These are phyloP conservation scores for Antheraea assamensis DNA, from an alignment of 2,888 invertebrate genomes.

Conservation along the genomic window DNA sequence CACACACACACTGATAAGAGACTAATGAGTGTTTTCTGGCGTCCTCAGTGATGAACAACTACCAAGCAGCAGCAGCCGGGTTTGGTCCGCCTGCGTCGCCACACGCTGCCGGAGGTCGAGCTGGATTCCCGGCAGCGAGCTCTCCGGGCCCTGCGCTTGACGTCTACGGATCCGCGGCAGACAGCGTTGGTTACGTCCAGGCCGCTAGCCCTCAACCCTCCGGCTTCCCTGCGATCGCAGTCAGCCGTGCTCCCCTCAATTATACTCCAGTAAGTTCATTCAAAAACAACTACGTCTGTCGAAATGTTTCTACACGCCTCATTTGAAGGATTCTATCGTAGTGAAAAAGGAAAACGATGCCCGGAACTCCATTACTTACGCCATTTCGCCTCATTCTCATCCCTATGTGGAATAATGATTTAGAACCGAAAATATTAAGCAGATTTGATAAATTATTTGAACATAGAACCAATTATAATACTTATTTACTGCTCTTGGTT, in stretches of 20 bases:
- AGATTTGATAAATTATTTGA: not conserved
- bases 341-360: not conserved
- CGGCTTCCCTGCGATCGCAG: conserved; percentile 96
- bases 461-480: too few species aligned
- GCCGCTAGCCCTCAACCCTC: conserved; percentile 98
- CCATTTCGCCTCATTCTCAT: not conserved
- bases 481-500: too few species aligned
- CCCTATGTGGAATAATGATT: not conserved
- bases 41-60: conserved; percentile 96
- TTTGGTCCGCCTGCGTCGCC: conserved; percentile 93
- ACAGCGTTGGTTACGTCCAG: conserved; percentile 97
- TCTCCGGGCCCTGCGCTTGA: conserved; percentile 96
- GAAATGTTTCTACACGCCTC: not conserved
- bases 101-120: conserved; percentile 87
- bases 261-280: conserved; percentile 91
- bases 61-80: conserved; percentile 92
- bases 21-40: conserved; percentile 12
- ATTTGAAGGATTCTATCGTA: not conserved
- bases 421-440: not conserved
- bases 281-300: not conserved
- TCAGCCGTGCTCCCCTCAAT: conserved; percentile 96
- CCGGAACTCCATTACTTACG: not conserved
- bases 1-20: not conserved
- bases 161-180: conserved; percentile 95
- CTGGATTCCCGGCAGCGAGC: conserved; percentile 94